Percentiles rank a stretch among this genome's conserved stretches.
Evolutionary conservation across 1,140 invertebrate genomes (phyloP).

Genomic region (Hyles euphorbiae): DNA sequence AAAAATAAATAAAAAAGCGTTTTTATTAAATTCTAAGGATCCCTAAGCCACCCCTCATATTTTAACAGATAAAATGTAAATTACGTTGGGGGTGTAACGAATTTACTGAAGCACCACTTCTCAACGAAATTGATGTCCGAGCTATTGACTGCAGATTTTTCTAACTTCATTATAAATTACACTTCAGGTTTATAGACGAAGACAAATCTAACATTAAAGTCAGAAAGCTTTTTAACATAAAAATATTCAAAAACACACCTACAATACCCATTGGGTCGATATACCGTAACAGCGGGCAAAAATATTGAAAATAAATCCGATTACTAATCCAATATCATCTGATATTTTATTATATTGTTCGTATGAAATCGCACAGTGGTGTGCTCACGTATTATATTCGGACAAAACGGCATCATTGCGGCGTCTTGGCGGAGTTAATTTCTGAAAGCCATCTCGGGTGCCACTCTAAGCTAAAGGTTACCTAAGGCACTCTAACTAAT

Average conservation of each 20-base stretch:
- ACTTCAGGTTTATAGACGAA: too few species aligned
- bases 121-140: slow-evolving; percentile 50
- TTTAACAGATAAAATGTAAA: slow-evolving; percentile 48
- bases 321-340: too few species aligned
- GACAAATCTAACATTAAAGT: too few species aligned
- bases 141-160: not conserved
- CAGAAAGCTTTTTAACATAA: too few species aligned
- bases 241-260: too few species aligned
- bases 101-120: slow-evolving; percentile 35
- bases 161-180: not conserved
- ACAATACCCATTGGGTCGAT: too few species aligned
- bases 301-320: too few species aligned
- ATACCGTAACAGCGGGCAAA: too few species aligned
- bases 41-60: slow-evolving; percentile 17
- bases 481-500: slow-evolving; percentile 25
- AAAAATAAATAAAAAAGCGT: too few species aligned
- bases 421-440: slow-evolving; percentile 1
- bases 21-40: too few species aligned
- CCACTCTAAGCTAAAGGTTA: slow-evolving; percentile 8
- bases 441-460: not conserved
- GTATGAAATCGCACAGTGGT: too few species aligned
- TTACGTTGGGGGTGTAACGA: slow-evolving; percentile 41
- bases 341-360: too few species aligned
- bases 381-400: not conserved
- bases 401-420: not conserved